Base-by-base conservation (phyloP, 2,888 invertebrate genomes). In the Leucophora obtusa region DNA sequence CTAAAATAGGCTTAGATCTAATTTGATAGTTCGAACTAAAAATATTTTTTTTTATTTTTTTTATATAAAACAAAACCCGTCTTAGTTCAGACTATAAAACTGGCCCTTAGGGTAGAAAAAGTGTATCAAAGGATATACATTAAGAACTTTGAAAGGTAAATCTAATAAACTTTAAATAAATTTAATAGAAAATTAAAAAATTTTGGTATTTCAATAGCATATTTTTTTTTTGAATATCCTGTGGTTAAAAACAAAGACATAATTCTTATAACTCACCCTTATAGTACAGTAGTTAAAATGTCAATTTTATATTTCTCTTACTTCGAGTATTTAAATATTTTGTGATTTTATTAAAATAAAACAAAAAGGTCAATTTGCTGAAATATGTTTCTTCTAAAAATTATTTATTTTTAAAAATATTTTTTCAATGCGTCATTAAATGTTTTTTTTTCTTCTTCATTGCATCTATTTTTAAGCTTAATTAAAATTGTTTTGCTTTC, bases 371-470 rank as follows among this genome's bases (percentile, higher is more conserved):
- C 38, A 38, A 38, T 0, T 2, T 38, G 38, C 11, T 38, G 38
- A 38, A 11, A 38, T 38, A 38, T 11, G 11, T 38, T 2, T 38
- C 14, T 47, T 47, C n/a, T 47, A 2, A 47, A 47, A 47, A n/a
- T 47, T 14, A 47, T 47, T n/a, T 47, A n/a, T 47, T 14, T 14
- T n/a, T n/a, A 47, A 47, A 38, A 66, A 62, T 56, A 35, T 56
- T 51, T 35, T 17, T 28, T 0, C 38, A 56, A 63, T 76, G 76
- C 69, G 69, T 76, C 76, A 76, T 70, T 76, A 38, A 58, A 18
- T 28, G 14, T 24, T 18, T 21, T 15, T 15, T n/a, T 58, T 18
- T 47, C 8, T 51, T 50, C 1, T 47, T 24, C 35, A 0, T 70
- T 6, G 2, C 38, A 58, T 62, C 35, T 70, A 76, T 69, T 76